These are phyloP conservation scores for Capra hircus DNA, from an alignment of 2,113 vertebrate genomes.

Conservation along the genomic window DNA sequence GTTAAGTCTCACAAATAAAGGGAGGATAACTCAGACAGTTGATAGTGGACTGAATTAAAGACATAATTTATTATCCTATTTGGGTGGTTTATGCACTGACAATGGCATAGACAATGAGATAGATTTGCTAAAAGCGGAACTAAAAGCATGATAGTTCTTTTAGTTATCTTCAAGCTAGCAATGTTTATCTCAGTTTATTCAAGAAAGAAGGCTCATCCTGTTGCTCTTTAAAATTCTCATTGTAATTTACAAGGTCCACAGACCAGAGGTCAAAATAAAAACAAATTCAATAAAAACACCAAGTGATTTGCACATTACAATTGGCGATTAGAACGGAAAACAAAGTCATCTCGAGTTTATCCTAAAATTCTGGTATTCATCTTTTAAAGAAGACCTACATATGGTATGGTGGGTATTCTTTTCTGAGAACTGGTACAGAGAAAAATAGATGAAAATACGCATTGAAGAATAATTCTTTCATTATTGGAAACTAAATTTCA, in stretches of 20 bases:
- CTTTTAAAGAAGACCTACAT: background rate
- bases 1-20: background rate
- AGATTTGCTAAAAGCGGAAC: background rate
- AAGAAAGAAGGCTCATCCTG: background rate
- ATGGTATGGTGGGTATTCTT: background rate
- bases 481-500: background rate
- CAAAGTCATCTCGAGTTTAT: background rate
- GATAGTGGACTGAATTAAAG: background rate
- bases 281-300: background rate
- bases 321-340: background rate
- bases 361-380: background rate
- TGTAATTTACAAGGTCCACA: background rate
- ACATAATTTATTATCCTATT: background rate
- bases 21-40: background rate
- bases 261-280: background rate
- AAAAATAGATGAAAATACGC: background rate
- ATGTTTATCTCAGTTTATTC: background rate
- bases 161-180: background rate
- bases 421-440: background rate
- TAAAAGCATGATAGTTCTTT: background rate
- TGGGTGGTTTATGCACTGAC: background rate
- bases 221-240: background rate
- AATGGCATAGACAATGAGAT: background rate
- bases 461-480: background rate
- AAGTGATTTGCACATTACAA: background rate